Conservation (phyloP, 2,888 invertebrate genomes). For the Ctena decussata region DNA sequence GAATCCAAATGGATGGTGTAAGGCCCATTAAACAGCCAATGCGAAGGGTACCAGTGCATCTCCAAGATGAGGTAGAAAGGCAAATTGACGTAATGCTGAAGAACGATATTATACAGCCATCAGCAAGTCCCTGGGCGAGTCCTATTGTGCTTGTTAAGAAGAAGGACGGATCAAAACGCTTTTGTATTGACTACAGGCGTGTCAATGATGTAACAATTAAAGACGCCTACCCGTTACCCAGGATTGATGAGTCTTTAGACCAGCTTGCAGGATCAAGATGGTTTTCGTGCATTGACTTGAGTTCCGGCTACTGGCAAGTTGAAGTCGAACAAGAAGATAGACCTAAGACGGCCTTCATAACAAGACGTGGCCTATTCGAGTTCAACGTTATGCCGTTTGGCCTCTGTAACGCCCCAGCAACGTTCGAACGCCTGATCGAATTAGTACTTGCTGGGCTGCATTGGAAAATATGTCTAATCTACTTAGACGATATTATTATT, state of each 20-base stretch:
- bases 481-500: background rate
- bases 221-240: background rate
- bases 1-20: background rate
- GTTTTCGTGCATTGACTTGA: background rate
- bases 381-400: background rate
- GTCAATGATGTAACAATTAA: background rate
- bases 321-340: background rate
- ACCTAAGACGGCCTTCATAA: background rate
- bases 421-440: background rate
- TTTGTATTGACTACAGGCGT: background rate
- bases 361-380: background rate
- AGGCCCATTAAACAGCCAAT: constrained; percentile 7
- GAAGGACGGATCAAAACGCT: background rate
- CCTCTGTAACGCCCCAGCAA: background rate
- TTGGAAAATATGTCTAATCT: background rate
- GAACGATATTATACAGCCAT: background rate
- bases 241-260: background rate
- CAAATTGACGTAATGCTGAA: background rate
- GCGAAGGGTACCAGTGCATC: background rate
- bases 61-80: background rate
- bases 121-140: background rate
- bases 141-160: background rate
- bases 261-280: background rate
- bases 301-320: background rate
- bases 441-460: background rate